Base-by-base conservation (phyloP, 2,113 vertebrate genomes). In the Cisticola juncidis region DNA sequence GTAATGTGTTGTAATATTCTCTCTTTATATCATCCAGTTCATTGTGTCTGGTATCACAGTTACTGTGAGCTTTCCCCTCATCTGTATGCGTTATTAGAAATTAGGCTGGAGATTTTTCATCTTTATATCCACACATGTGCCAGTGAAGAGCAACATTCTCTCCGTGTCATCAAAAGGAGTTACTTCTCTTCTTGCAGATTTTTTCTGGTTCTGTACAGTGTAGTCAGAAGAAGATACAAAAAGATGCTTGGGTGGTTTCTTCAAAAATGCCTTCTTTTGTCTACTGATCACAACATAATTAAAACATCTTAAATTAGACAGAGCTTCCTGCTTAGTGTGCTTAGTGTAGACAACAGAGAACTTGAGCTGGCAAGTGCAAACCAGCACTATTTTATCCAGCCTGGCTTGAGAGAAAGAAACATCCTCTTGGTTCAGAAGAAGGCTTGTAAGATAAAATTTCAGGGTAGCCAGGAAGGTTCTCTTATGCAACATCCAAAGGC, bases 111-210 rank as follows among this genome's bases (percentile, higher is more conserved):
- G 29, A 58, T 54, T 31, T 42, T 42, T 24, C 3, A 33, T 68
- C 11, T 81, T 76, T 66, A 58, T 15, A 58, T 44, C 21, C 35
- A 47, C 26, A 33, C 1, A 22, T 0, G 0, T 4, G 1, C 11
- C 58, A 53, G 28, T 40, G 45, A 86, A 78, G 14, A 72, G 18
- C 14, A 76, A 10, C 5, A 42, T 44, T 71, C 18, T 42, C 58
- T 42, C 26, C 36, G 31, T 1, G 1, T 45, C 28, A n/a, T 11
- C 0, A 2, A 54, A 65, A 57, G 9, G 9, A 80, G 16, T 24
- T 65, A 23, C 6, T 68, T 62, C 24, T 48, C 11, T 28, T 47
- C 62, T 31, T 62, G 23, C 15, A 76, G 25, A 3, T 11, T 70
- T 57, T 78, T 8, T 45, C 25, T n/a, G 58, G n/a, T 57, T 61